These are phyloP conservation scores for Taeniopygia guttata DNA, from an alignment of 2,797 vertebrate species.

Conservation along the genomic window DNA sequence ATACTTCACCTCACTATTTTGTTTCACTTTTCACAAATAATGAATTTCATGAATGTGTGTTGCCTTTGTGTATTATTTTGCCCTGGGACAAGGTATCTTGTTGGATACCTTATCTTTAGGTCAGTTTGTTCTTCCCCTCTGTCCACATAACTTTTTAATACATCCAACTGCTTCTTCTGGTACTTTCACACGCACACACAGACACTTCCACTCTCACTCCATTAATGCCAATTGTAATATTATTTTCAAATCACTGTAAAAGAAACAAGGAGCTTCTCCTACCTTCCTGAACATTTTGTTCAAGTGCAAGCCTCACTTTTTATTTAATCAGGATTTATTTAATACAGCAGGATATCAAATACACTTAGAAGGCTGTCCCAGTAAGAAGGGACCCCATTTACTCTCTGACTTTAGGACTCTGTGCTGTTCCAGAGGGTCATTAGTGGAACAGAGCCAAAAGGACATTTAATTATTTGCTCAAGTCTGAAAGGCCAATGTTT, in stretches of 20 bases:
- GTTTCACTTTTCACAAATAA: neutral
- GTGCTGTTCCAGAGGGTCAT: constrained; percentile 63
- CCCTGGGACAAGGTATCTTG: neutral
- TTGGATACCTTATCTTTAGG: neutral
- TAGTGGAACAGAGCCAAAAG: constrained; percentile 70
- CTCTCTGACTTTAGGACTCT: constrained; percentile 51
- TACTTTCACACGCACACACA: neutral
- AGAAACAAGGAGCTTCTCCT: neutral
- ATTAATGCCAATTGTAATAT: neutral
- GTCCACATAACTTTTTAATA: neutral
- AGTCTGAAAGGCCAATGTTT: constrained; percentile 22
- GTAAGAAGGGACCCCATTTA: constrained; percentile 4
- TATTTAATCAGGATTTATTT: neutral
- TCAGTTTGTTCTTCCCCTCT: neutral
- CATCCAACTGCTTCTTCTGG: neutral
- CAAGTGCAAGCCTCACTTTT: neutral
- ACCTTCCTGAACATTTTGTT: neutral
- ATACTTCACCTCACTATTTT: neutral
- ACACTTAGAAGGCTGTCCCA: neutral
- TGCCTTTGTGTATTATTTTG: neutral
- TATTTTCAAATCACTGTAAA: neutral
- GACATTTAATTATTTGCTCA: constrained; percentile 60
- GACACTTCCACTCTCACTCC: neutral
- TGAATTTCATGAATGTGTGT: neutral
- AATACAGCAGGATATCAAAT: neutral